phyloP scores from a whole-genome alignment of 2,113 vertebrate species.

The Candoia aspera region DNA sequence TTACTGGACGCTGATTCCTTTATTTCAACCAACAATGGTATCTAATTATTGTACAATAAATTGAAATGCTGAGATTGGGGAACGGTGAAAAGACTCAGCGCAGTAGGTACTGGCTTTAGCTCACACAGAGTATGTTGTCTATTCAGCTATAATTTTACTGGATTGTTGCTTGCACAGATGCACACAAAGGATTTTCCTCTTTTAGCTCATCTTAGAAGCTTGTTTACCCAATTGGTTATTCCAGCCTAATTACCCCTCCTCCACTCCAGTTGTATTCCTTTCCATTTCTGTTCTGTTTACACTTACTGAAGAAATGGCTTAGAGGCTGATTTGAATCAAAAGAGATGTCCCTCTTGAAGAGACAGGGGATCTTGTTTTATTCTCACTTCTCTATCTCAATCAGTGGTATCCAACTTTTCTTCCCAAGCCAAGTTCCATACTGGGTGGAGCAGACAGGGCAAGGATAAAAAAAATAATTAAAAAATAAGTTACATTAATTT shows the following conservation, averaged over 20 bases:
- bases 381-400: neutral
- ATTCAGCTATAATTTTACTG: slow-evolving; percentile 48
- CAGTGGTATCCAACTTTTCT: neutral
- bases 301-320: neutral
- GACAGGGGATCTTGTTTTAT: neutral
- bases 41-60: slow-evolving; percentile 77
- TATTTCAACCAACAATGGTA: slow-evolving; percentile 69
- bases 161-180: slow-evolving; percentile 29
- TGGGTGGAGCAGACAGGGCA: neutral
- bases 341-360: neutral
- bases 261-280: neutral
- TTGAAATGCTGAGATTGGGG: slow-evolving; percentile 64
- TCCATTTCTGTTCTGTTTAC: neutral
- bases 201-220: neutral
- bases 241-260: neutral
- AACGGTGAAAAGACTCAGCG: slow-evolving; percentile 53
- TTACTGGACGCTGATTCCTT: slow-evolving; percentile 73
- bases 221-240: slow-evolving; percentile 9
- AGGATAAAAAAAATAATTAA: neutral
- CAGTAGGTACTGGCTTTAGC: slow-evolving; percentile 31
- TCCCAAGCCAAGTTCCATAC: neutral
- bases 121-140: slow-evolving; percentile 10
- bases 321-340: neutral
- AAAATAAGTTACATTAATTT: neutral
- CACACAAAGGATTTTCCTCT: neutral